Conservation (phyloP, 1,140 invertebrate species). For the Drosophila chauvacae region DNA sequence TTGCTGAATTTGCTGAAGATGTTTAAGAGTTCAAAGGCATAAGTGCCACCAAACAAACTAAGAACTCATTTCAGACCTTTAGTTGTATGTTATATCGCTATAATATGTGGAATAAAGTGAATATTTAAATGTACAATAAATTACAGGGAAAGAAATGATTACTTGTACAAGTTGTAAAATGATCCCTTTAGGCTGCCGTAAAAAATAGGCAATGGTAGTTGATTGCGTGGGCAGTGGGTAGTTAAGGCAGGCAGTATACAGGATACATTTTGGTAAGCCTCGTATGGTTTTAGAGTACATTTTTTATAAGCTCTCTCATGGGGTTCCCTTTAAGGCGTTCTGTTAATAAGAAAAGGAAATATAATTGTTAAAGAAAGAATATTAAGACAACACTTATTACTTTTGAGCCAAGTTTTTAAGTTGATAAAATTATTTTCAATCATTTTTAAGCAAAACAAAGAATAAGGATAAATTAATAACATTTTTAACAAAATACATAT, state of each 20-base stretch:
- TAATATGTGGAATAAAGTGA: background rate
- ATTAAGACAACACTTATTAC: background rate
- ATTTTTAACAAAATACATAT: too few species aligned
- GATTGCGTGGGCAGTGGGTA: background rate
- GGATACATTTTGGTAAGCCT: background rate
- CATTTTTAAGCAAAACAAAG: too few species aligned
- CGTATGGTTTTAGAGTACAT: background rate
- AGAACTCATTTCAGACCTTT: background rate
- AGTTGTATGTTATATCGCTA: background rate
- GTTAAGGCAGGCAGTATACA: background rate
- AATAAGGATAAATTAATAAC: too few species aligned
- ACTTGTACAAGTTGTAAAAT: background rate
- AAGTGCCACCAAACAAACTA: background rate
- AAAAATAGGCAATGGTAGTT: background rate
- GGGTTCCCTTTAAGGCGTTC: background rate
- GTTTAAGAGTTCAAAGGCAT: constrained; percentile 49
- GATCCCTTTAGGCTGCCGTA: background rate
- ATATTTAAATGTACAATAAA: background rate
- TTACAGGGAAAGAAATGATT: background rate
- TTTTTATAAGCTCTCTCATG: background rate
- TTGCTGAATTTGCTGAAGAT: constrained; percentile 61
- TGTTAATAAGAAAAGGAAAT: background rate
- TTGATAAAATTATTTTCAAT: too few species aligned
- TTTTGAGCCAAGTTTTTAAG: background rate
- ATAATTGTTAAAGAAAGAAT: background rate